Percentiles rank a stretch among this genome's conserved stretches.
Conservation (phyloP, 1,140 invertebrate species). For the Pseudomyrmex cubaensis region DNA sequence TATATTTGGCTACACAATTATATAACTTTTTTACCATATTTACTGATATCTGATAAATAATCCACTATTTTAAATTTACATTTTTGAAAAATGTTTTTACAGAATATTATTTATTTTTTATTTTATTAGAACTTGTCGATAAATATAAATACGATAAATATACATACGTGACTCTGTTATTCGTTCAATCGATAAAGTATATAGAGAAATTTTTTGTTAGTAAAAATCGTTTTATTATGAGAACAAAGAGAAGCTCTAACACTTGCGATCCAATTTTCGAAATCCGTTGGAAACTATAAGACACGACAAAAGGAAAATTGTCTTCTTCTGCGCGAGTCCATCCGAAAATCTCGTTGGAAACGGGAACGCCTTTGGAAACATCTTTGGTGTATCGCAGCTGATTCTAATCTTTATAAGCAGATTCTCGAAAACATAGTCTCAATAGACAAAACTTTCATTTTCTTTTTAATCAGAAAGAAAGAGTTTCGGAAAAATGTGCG, state of each 20-base stretch:
- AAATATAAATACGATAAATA: too few relatives aligned
- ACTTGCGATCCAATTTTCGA: slow-evolving; percentile 45
- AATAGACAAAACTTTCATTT: not conserved
- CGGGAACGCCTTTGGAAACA: slow-evolving; percentile 14
- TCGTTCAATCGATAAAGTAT: not conserved
- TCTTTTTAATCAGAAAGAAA: not conserved
- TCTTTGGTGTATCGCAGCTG: not conserved
- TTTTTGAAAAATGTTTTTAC: slow-evolving; percentile 1
- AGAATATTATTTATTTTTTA: not conserved
- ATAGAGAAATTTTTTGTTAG: not conserved
- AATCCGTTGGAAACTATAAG: slow-evolving; percentile 31
- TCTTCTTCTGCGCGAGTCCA: not conserved
- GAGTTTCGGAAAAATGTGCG: not conserved
- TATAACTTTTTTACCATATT: too few relatives aligned
- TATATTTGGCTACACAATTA: slow-evolving; percentile 7
- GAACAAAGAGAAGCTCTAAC: slow-evolving; percentile 25
- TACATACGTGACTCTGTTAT: not conserved
- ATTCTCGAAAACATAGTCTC: not conserved
- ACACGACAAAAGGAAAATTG: slow-evolving; percentile 25
- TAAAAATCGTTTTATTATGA: slow-evolving; percentile 21
- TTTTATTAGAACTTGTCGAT: slow-evolving; percentile 22
- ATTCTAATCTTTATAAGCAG: slow-evolving; percentile 44
- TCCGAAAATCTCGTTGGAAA: slow-evolving; percentile 13
- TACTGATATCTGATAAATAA: slow-evolving; percentile 7
- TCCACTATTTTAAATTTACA: not conserved